Conservation (phyloP, 1,140 invertebrate genomes). For the Chrysoperla carnea region DNA sequence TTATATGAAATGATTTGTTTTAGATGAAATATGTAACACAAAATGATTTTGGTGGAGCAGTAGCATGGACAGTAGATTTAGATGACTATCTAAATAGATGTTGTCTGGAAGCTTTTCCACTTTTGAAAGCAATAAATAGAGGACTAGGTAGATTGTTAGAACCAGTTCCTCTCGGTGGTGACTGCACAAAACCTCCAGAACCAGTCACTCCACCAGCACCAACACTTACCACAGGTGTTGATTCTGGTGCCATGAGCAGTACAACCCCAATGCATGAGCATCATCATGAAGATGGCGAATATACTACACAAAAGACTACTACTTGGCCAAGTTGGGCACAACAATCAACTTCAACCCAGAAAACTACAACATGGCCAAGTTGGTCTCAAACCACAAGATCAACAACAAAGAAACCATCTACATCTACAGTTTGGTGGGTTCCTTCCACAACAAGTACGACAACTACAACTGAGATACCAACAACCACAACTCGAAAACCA, state of each 20-base stretch:
- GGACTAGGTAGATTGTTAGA: constrained; percentile 47
- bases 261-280: constrained; percentile 7
- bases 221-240: constrained; percentile 39
- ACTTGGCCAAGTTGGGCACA: constrained; percentile 7
- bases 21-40: constrained; percentile 52
- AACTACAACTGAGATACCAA: constrained; percentile 10
- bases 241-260: constrained; percentile 14
- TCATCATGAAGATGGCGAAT: constrained; percentile 18
- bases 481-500: constrained; percentile 7
- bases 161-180: constrained; percentile 26
- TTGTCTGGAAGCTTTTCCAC: constrained; percentile 55
- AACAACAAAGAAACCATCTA: constrained; percentile 10
- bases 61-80: constrained; percentile 82
- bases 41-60: constrained; percentile 57
- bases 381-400: constrained; percentile 11
- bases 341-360: constrained; percentile 8
- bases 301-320: constrained; percentile 15
- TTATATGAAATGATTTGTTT: constrained; percentile 1
- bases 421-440: background rate
- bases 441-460: constrained; percentile 9
- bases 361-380: constrained; percentile 22
- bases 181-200: constrained; percentile 43
- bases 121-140: constrained; percentile 53
- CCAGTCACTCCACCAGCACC: constrained; percentile 53
- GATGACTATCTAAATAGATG: constrained; percentile 76